Evolutionary conservation across 1,140 invertebrate genomes (phyloP).

Genomic region (Drosophila takahashii): DNA sequence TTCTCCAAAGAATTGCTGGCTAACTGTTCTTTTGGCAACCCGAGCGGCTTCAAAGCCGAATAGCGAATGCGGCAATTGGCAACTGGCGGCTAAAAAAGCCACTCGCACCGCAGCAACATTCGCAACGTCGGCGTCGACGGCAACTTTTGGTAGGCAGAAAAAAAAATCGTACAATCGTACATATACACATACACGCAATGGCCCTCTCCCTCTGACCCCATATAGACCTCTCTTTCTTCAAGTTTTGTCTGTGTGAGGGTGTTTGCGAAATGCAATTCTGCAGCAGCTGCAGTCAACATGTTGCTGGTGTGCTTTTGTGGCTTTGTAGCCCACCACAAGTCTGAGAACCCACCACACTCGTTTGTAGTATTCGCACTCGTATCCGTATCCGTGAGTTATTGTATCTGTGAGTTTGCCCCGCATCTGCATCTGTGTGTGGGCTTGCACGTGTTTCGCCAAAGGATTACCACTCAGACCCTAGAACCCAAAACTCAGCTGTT

Average conservation of each 20-base stretch:
- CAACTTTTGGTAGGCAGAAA: slow-evolving; percentile 63
- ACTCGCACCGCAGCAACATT: slow-evolving; percentile 52
- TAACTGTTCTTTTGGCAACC: slow-evolving; percentile 52
- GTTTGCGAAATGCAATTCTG: slow-evolving; percentile 63
- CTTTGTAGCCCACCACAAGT: slow-evolving; percentile 64
- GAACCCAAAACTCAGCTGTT: slow-evolving; percentile 41
- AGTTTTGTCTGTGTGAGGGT: slow-evolving; percentile 4
- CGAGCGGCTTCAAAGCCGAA: slow-evolving; percentile 82
- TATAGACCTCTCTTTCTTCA: slow-evolving; percentile 8
- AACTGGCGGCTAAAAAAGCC: slow-evolving; percentile 76
- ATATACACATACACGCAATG: slow-evolving; percentile 8
- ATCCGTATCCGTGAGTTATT: slow-evolving; percentile 15
- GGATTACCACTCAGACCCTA: slow-evolving; percentile 55
- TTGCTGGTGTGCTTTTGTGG: slow-evolving; percentile 70
- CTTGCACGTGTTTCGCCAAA: slow-evolving; percentile 63
- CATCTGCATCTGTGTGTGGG: slow-evolving; percentile 29
- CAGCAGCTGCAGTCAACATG: slow-evolving; percentile 64
- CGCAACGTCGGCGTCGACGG: slow-evolving; percentile 43
- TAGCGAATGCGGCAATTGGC: slow-evolving; percentile 78
- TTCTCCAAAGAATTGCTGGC: slow-evolving; percentile 50
- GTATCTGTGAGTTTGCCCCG: slow-evolving; percentile 9
- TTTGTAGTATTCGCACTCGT: slow-evolving; percentile 14
- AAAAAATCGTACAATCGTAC: slow-evolving; percentile 16
- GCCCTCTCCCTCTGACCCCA: slow-evolving; percentile 19
- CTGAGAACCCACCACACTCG: slow-evolving; percentile 59